A percentile compares a stretch with the other conserved stretches of the same genome.
Evolutionary conservation across 2,113 vertebrate species (phyloP).

Genomic region (Leucosticte australis): DNA sequence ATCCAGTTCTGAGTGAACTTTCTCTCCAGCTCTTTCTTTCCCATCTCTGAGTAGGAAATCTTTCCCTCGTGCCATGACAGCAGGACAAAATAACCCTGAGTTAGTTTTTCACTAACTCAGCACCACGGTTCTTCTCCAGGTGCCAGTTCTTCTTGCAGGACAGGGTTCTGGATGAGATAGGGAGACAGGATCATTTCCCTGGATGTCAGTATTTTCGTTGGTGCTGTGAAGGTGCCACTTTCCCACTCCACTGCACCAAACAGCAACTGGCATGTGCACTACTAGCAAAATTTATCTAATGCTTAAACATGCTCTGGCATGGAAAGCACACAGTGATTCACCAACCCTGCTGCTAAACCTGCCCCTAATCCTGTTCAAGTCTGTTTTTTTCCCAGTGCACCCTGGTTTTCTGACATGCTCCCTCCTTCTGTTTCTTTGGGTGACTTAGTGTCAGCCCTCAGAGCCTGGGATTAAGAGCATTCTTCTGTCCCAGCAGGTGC

Average conservation of each 20-base stretch:
- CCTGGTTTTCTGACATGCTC: neutral
- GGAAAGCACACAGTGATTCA: neutral
- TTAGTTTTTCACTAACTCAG: neutral
- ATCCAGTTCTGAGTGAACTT: neutral
- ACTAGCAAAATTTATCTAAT: neutral
- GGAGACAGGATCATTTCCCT: neutral
- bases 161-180: neutral
- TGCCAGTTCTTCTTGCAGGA: neutral
- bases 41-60: neutral
- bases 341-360: neutral
- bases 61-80: neutral
- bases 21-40: neutral
- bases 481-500: neutral
- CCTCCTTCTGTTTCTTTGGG: neutral
- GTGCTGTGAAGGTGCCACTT: neutral
- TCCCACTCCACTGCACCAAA: neutral
- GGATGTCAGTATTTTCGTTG: neutral
- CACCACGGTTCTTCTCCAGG: neutral
- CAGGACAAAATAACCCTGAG: neutral
- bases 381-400: neutral
- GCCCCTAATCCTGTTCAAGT: neutral
- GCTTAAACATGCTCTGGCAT: neutral
- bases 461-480: neutral
- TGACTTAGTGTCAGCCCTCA: neutral
- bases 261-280: neutral